Evolutionary conservation across 2,113 vertebrate genomes (phyloP).

Genomic region (Nothocercus julius): DNA sequence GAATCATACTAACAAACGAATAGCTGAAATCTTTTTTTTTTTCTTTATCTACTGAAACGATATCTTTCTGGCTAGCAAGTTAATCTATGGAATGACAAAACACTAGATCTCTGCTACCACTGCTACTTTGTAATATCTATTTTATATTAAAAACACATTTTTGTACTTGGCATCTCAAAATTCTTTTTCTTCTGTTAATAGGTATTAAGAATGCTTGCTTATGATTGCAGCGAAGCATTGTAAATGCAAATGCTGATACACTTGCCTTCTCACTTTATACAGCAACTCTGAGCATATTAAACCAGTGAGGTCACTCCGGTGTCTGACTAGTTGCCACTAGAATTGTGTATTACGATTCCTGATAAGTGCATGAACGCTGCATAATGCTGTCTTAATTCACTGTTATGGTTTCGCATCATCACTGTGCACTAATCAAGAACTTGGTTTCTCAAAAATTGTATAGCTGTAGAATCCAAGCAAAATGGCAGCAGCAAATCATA

Average conservation of each 20-base stretch:
- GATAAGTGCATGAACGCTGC: neutral
- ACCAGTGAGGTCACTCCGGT: constrained; percentile 15
- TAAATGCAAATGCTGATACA: constrained; percentile 21
- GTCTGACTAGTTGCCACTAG: neutral
- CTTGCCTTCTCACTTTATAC: constrained; percentile 53
- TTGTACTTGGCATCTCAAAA: neutral
- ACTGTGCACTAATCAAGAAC: neutral
- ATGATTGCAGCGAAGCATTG: constrained; percentile 3
- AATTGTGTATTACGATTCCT: neutral
- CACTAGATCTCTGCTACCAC: neutral
- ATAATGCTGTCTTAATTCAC: neutral
- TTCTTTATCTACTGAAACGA: neutral
- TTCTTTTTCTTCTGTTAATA: constrained; percentile 24
- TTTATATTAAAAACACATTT: neutral
- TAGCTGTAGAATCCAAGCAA: neutral
- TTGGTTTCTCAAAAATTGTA: neutral
- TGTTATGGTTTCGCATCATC: neutral
- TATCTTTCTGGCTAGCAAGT: neutral
- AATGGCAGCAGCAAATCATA: neutral
- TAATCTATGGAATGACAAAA: constrained; percentile 11
- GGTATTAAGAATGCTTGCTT: constrained; percentile 12
- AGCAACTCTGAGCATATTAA: constrained; percentile 40
- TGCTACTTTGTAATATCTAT: neutral
- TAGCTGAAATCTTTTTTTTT: neutral
- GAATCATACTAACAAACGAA: neutral